These are phyloP conservation scores for Buceros bicornis DNA, from an alignment of 2,797 vertebrate species.

Conservation along the genomic window DNA sequence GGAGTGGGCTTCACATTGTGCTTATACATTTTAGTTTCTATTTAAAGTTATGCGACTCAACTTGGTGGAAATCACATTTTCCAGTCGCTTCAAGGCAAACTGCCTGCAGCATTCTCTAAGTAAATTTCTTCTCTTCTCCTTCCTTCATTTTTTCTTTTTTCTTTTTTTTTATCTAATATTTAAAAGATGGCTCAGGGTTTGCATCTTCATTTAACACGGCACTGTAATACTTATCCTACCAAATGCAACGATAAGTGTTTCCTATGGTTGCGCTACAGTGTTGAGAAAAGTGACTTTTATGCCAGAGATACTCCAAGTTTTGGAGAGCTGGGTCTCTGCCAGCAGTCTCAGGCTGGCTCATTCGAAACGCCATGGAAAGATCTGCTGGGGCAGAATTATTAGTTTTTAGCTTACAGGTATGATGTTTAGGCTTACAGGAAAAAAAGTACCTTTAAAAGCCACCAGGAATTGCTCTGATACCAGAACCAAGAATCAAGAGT, in stretches of 20 bases:
- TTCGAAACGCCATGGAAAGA: background rate
- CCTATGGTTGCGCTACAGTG: background rate
- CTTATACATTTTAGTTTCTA: constrained; percentile 7
- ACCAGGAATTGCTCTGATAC: background rate
- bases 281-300: background rate
- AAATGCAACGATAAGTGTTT: background rate
- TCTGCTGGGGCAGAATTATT: background rate
- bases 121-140: background rate
- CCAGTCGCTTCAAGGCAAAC: background rate
- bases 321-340: background rate
- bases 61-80: constrained; percentile 15
- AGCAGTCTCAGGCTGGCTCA: background rate
- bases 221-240: background rate
- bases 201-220: background rate
- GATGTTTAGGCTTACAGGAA: background rate
- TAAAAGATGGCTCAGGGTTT: background rate
- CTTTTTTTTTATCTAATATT: background rate
- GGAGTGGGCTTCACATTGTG: background rate
- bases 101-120: background rate
- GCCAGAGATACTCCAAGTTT: background rate
- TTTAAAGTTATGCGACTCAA: constrained; percentile 17
- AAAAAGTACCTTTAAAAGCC: background rate
- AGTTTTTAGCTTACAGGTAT: background rate
- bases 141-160: background rate
- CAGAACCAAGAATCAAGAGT: background rate